Percentiles rank a stretch among this genome's conserved stretches.
phyloP scores from a whole-genome alignment of 37 sponge, comb jelly and placozoan species.

The Theonella swinhoei region DNA sequence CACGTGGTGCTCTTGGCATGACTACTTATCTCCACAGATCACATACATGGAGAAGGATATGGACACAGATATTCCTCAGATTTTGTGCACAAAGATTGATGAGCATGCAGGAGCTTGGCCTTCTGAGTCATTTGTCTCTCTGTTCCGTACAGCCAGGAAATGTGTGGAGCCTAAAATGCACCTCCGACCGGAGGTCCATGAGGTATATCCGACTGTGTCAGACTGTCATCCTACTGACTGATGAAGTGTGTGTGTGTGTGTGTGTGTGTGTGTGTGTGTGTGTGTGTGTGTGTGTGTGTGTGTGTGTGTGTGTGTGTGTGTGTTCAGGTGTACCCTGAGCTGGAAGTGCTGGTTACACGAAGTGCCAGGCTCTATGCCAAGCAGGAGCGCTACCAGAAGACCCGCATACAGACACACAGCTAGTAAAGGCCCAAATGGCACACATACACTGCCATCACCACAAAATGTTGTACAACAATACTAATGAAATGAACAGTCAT shows the following conservation, averaged over 20 bases:
- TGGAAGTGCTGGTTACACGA: conserved; percentile 36
- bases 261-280: too few species aligned
- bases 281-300: too few species aligned
- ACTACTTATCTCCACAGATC: conserved; percentile 17
- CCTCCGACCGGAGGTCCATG: conserved; percentile 35
- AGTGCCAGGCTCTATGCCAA: conserved; percentile 56
- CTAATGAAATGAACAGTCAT: background rate
- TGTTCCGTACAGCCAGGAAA: conserved; percentile 53
- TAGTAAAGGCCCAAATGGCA: background rate
- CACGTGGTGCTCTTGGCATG: background rate
- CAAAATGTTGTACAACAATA: background rate
- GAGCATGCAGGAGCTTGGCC: conserved; percentile 81
- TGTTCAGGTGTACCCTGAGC: conserved; percentile 53
- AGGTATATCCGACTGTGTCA: conserved; percentile 26
- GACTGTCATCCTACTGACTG: too few species aligned
- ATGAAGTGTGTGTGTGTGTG: too few species aligned
- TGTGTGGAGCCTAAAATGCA: conserved; percentile 57
- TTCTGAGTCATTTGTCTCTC: conserved; percentile 52
- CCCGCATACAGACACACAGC: background rate
- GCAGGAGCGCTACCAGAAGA: conserved; percentile 40
- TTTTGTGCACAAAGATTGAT: conserved; percentile 66
- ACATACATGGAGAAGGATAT: conserved; percentile 66
- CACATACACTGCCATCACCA: background rate
- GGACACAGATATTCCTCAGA: conserved; percentile 18
- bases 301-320: too few species aligned